Base-by-base conservation (phyloP, 2,888 invertebrate species). In the Chesias legatella region DNA sequence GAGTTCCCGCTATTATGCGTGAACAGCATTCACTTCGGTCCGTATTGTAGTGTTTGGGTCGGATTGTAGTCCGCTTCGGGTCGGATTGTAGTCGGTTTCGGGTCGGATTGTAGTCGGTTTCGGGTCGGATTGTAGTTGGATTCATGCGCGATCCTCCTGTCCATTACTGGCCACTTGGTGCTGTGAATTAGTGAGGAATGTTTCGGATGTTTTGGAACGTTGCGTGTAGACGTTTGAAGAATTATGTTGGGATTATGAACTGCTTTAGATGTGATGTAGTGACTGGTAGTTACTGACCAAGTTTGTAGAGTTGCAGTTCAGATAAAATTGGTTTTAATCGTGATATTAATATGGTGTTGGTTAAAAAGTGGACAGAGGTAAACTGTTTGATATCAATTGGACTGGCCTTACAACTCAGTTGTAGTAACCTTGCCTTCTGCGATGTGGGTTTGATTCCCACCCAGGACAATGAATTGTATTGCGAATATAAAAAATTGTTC, bases 81-180 rank as follows among this genome's bases (percentile, higher is more conserved):
- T 53, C 54, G 58, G 49, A 17, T 3, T 17, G 23, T 38, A n/a
- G 17, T 10, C 31, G 23, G 25, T 30, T 42, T 28, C 11, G 22
- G 24, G 56, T 53, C 54, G 58, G 49, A 17, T 3, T 17, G 23
- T 38, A n/a, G 17, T 10, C 31, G 23, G 25, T 30, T 42, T 28
- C 11, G 22, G 24, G 56, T 53, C 54, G 58, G 49, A 17, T 3
- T 17, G 23, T 38, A n/a, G 17, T 10, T 38, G 23, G 25, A 29
- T 42, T 28, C 11, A n/a, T n/a, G n/a, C n/a, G n/a, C n/a, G n/a
- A n/a, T 54, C 67, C 63, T 56, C 67, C 68, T 69, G 75, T 73
- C 75, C 70, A 74, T 76, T 79, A 74, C 71, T 53, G 73, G 74
- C 76, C 75, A 78, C 70, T 75, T 74, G 68, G 67, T 64, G 61